These are phyloP conservation scores for Petrolisthes cinctipes DNA, from an alignment of 2,888 invertebrate genomes.

Conservation along the genomic window DNA sequence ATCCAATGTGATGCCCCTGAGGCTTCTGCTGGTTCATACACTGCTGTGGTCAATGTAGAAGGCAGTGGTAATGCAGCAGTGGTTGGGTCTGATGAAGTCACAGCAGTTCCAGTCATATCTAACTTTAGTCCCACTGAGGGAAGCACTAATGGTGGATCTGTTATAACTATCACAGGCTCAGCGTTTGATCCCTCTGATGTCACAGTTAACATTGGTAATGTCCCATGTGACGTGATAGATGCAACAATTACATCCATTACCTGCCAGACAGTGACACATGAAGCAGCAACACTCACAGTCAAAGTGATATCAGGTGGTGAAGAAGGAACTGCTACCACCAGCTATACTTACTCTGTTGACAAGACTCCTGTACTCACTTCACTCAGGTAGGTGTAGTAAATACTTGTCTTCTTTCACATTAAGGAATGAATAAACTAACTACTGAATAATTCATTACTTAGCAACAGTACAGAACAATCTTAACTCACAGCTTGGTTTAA, in stretches of 20 bases:
- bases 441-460: too few species aligned
- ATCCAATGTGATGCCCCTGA: constrained; percentile 21
- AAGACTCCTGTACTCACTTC: constrained; percentile 31
- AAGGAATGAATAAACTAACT: background rate
- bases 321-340: background rate
- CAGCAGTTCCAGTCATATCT: constrained; percentile 13
- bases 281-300: background rate
- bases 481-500: background rate
- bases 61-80: constrained; percentile 25
- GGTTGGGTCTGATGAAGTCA: background rate
- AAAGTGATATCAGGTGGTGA: constrained; percentile 1
- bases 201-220: constrained; percentile 28
- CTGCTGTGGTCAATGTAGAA: background rate
- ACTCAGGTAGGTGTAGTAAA: constrained; percentile 26
- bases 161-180: constrained; percentile 38
- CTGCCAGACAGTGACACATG: constrained; percentile 15
- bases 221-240: constrained; percentile 7
- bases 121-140: constrained; percentile 36
- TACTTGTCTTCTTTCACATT: background rate
- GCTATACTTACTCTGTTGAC: constrained; percentile 34
- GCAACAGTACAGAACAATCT: background rate
- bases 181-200: constrained; percentile 34
- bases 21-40: constrained; percentile 33
- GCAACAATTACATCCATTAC: background rate
- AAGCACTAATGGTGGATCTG: constrained; percentile 46